phyloP scores from a whole-genome alignment of 2,888 invertebrate genomes.

The Trisateles emortualis region DNA sequence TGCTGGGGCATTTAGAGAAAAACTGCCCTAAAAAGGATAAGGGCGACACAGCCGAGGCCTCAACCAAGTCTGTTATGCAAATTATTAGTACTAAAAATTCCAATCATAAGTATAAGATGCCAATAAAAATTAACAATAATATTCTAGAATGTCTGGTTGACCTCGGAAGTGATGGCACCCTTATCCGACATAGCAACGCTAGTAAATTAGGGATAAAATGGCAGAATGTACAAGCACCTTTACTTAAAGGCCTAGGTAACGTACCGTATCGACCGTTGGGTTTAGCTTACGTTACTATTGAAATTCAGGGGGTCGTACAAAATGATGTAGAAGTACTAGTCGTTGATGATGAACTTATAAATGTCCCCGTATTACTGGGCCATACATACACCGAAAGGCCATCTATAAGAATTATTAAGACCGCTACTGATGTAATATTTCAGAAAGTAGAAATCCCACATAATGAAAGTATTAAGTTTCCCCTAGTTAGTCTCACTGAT shows the following conservation, averaged over 20 bases:
- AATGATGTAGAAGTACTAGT: conserved; percentile 13
- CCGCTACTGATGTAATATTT: conserved; percentile 16
- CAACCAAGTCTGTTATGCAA: conserved; percentile 2
- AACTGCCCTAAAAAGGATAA: conserved; percentile 1
- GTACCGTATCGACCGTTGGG: conserved; percentile 10
- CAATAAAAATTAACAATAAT: conserved; percentile 3
- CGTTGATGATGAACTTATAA: conserved; percentile 20
- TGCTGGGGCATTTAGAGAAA: conserved; percentile 1
- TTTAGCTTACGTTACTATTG: conserved; percentile 4
- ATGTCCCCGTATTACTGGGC: conserved; percentile 18
- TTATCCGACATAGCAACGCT: background rate
- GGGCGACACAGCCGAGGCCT: background rate
- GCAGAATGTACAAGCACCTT: background rate
- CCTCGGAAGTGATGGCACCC: conserved; percentile 3
- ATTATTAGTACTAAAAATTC: background rate
- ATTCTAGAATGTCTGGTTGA: background rate
- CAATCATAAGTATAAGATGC: conserved; percentile 6
- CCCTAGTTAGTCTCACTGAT: background rate
- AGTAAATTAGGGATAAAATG: background rate
- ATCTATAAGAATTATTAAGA: conserved; percentile 22
- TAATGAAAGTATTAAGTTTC: background rate
- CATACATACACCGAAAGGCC: conserved; percentile 30
- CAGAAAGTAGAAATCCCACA: background rate
- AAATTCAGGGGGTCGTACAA: conserved; percentile 13
- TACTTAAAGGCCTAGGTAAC: conserved; percentile 8